A percentile compares a stretch with the other conserved stretches of the same genome.
Evolutionary conservation across 1,140 invertebrate species (phyloP).

Genomic region (Lepidurus packardi): DNA sequence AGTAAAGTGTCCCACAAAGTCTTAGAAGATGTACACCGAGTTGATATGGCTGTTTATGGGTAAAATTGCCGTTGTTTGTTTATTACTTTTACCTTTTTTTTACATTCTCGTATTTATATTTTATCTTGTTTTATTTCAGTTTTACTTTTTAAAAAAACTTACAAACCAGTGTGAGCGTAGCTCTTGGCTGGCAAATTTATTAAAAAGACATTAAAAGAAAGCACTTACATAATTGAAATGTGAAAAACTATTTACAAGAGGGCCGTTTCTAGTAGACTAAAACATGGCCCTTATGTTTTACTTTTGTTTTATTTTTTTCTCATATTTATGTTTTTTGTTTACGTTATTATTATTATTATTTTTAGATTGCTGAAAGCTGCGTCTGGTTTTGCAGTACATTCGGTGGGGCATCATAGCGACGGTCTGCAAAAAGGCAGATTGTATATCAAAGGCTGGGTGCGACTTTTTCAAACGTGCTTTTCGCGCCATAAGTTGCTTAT

Average conservation of each 20-base stretch:
- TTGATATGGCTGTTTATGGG: background rate
- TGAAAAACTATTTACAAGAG: too few relatives aligned
- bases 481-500: conserved; percentile 11
- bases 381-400: background rate
- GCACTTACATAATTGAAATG: too few relatives aligned
- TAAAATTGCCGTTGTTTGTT: background rate
- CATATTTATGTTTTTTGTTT: too few relatives aligned
- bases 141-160: too few relatives aligned
- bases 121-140: too few relatives aligned
- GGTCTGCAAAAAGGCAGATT: background rate
- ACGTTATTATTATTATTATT: too few relatives aligned
- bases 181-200: too few relatives aligned
- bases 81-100: background rate
- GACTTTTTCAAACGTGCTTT: background rate
- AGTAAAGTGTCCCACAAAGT: background rate
- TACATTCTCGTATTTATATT: background rate
- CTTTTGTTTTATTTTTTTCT: too few relatives aligned
- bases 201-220: too few relatives aligned
- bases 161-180: too few relatives aligned
- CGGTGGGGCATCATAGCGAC: background rate
- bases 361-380: background rate
- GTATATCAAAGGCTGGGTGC: background rate
- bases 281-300: too few relatives aligned
- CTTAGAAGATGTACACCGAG: background rate
- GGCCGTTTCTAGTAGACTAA: too few relatives aligned